These are phyloP conservation scores for Drosophila niveifrons DNA, from an alignment of 2,888 invertebrate genomes.

Conservation along the genomic window DNA sequence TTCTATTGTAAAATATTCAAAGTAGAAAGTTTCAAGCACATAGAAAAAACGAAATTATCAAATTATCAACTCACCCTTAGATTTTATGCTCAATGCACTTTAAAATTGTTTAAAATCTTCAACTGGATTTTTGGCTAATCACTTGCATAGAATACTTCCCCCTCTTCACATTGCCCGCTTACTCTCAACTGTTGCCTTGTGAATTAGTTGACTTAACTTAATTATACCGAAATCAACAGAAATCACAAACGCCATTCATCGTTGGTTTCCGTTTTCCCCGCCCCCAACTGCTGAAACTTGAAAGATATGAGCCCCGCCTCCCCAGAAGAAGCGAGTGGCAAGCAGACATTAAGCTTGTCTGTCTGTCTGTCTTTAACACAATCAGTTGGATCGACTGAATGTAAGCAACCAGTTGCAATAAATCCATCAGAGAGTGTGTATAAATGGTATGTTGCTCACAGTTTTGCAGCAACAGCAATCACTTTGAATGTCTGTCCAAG, in stretches of 20 bases:
- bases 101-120: neutral
- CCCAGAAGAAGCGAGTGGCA: neutral
- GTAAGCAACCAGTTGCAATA: slow-evolving; percentile 48
- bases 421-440: slow-evolving; percentile 48
- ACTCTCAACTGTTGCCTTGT: slow-evolving; percentile 6
- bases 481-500: slow-evolving; percentile 63
- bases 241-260: slow-evolving; percentile 71
- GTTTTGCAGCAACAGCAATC: slow-evolving; percentile 54
- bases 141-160: neutral
- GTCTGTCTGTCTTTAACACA: slow-evolving; percentile 33
- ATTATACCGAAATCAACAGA: slow-evolving; percentile 73
- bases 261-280: slow-evolving; percentile 15
- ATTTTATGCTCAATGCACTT: neutral
- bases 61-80: neutral
- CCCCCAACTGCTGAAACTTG: slow-evolving; percentile 9
- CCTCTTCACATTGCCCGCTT: neutral
- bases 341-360: slow-evolving; percentile 12
- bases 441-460: slow-evolving; percentile 40
- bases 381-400: slow-evolving; percentile 29
- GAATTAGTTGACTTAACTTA: slow-evolving; percentile 61
- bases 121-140: neutral
- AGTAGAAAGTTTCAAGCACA: no score
- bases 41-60: neutral
- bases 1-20: no score
- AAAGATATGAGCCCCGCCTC: slow-evolving; percentile 1